These are phyloP conservation scores for Carollia perspicillata DNA, from an alignment of 2,113 vertebrate species.

Conservation along the genomic window DNA sequence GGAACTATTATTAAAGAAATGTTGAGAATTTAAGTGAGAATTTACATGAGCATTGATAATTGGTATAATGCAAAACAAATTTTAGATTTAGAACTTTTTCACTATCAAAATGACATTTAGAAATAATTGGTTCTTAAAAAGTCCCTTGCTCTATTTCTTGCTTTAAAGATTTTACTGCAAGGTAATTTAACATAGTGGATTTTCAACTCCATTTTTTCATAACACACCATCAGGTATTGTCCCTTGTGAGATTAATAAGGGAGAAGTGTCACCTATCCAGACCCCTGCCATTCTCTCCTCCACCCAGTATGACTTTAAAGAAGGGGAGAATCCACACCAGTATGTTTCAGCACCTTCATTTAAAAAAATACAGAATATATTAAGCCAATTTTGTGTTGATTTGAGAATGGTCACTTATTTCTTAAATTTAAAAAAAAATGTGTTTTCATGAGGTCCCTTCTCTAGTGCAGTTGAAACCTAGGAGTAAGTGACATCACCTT, in stretches of 20 bases:
- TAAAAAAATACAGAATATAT: background rate
- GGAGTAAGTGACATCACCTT: background rate
- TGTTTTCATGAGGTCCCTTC: background rate
- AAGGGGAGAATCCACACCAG: background rate
- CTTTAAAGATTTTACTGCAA: background rate
- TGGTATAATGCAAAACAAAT: background rate
- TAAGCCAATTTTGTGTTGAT: background rate
- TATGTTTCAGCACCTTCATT: background rate
- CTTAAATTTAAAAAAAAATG: background rate
- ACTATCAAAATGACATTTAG: slow-evolving; percentile 11
- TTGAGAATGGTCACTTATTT: background rate
- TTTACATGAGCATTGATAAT: slow-evolving; percentile 15
- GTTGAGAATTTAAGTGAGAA: slow-evolving; percentile 31
- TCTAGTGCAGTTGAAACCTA: background rate
- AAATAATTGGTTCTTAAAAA: background rate
- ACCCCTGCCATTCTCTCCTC: background rate
- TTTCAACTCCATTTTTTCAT: background rate
- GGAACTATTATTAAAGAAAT: slow-evolving; percentile 22
- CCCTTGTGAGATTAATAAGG: background rate
- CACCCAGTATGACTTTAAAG: background rate
- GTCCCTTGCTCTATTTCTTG: background rate
- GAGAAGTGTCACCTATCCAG: background rate
- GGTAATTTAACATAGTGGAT: background rate
- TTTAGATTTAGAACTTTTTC: background rate
- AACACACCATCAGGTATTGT: background rate